A percentile compares a stretch with the other conserved stretches of the same genome.
Conservation (phyloP, 2,797 vertebrate species). For the Babyrousa celebensis region DNA sequence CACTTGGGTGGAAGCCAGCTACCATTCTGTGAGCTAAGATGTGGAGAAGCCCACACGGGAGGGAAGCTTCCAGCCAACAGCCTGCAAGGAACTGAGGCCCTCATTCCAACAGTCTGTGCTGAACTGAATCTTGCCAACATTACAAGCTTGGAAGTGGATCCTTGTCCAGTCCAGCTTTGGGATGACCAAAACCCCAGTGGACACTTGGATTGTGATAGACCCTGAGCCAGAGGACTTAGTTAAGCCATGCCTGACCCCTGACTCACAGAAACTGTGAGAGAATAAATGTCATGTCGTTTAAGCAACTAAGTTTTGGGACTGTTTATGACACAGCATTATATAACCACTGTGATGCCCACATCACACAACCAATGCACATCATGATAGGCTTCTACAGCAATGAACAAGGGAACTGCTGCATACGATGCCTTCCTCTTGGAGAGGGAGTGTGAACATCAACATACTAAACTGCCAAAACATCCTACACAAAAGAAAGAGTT, state of each 20-base stretch:
- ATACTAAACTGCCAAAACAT: not conserved
- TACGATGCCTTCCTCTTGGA: not conserved
- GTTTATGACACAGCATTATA: not conserved
- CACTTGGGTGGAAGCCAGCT: not conserved
- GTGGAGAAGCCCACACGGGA: not conserved
- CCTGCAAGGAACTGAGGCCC: not conserved
- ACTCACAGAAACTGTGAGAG: not conserved
- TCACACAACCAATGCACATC: not conserved
- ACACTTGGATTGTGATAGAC: not conserved
- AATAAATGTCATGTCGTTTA: slow-evolving; percentile 6
- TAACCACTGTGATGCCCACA: not conserved
- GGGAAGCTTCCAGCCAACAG: not conserved
- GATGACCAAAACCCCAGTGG: not conserved
- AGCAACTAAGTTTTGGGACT: not conserved
- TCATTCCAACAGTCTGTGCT: not conserved
- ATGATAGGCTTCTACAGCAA: not conserved
- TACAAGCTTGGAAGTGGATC: not conserved
- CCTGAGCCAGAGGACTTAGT: not conserved
- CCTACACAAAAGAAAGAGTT: not conserved
- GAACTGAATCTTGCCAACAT: not conserved
- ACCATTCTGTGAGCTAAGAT: not conserved
- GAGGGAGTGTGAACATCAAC: not conserved
- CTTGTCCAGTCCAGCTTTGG: not conserved
- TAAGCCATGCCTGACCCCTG: not conserved
- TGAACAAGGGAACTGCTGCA: not conserved